Conservation (phyloP, 2,113 vertebrate genomes). For the Pangasianodon hypophthalmus region DNA sequence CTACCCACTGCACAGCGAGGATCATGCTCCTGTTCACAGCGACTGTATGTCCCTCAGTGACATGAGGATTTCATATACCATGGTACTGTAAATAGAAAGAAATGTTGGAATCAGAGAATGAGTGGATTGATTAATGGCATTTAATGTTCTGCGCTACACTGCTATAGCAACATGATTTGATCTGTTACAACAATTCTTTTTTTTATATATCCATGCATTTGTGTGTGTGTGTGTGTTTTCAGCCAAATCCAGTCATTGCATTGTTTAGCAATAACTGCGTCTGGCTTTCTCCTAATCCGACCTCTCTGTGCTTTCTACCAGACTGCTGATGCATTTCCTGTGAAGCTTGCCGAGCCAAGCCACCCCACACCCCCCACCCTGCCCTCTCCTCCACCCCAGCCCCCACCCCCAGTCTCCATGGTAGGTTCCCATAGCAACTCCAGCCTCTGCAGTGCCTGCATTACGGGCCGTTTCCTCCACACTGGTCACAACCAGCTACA, state of each 20-base stretch:
- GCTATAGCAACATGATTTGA: background rate
- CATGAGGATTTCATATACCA: conserved; percentile 12
- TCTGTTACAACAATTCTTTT: background rate
- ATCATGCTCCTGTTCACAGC: conserved; percentile 16
- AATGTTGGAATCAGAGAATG: background rate
- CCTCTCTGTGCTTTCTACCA: conserved; percentile 36
- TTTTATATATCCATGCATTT: background rate
- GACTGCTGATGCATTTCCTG: conserved; percentile 57
- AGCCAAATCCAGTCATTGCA: background rate
- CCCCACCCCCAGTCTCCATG: conserved; percentile 56
- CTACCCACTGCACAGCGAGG: conserved; percentile 8
- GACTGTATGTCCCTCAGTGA: background rate
- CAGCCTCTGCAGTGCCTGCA: conserved; percentile 58
- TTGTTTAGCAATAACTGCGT: conserved; percentile 22
- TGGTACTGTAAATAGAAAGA: background rate
- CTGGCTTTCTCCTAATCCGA: conserved; percentile 29
- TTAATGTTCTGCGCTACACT: background rate
- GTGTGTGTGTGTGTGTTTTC: background rate
- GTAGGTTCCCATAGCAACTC: conserved; percentile 68
- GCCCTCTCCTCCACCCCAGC: conserved; percentile 52
- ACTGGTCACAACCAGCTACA: conserved; percentile 42
- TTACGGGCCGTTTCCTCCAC: conserved; percentile 43
- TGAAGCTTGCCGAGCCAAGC: conserved; percentile 44
- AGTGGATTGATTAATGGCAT: background rate
- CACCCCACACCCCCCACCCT: conserved; percentile 38